Base-by-base conservation (phyloP, 2,113 vertebrate genomes). In the Epinephelus cyanopodus region DNA sequence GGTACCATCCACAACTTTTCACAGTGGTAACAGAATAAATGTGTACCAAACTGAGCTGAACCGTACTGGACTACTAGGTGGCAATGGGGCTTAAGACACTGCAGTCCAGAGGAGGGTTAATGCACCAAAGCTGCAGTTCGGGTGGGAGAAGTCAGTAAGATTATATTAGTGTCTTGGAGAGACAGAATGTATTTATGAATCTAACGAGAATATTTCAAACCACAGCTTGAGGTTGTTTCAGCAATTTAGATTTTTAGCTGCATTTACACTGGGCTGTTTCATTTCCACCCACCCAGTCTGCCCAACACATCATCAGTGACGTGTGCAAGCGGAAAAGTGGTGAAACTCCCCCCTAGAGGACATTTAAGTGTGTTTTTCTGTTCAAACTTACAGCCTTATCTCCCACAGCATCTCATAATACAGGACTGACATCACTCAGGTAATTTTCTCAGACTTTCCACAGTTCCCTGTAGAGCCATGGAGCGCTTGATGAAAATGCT, bases 401-500 rank as follows among this genome's bases (percentile, higher is more conserved):
- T 78, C 48, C 33, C 39, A 10, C 17, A 65, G 42, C 52, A 29
- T 83, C 53, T 56, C 75, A 45, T 33, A 64, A 78, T 1, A 72
- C 27, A 48, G 39, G 66, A 60, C 74, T n/a, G 58, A 71, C 64
- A 83, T 64, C 77, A 79, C 62, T 12, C 78, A 70, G 66, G 77
- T 87, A 52, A 81, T 57, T 85, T 77, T 53, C 48, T 77, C 63
- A 27, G 5, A 47, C 48, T 71, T 52, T 23, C 27, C 48, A 64
- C 39, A 50, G 29, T 52, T 77, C 83, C 79, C 87, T 54, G 37
- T 14, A 11, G 77, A 87, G 60, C 76, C 42, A 21, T 60, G 27
- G 25, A 68, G 29, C 14, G 7, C 64, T 37, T 66, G 70, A 86
- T 87, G 77, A 73, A 77, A 91, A 82, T 42, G 27, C 60, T 62